phyloP scores from a whole-genome alignment of 2,113 vertebrate species.

The Orcinus orca region DNA sequence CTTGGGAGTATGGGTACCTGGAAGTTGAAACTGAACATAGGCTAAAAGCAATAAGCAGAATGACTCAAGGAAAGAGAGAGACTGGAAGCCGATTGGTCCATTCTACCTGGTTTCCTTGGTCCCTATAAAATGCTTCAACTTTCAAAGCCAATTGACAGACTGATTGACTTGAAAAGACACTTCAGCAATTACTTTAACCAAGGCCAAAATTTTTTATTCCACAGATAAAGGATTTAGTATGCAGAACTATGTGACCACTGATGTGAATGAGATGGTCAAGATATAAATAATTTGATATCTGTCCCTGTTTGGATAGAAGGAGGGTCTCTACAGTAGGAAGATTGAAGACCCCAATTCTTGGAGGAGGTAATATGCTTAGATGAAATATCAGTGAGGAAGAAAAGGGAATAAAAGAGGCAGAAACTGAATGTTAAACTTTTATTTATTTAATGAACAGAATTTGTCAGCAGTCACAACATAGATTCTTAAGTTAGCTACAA shows the following conservation, averaged over 20 bases:
- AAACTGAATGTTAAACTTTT: conserved; percentile 11
- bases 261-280: not conserved
- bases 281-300: not conserved
- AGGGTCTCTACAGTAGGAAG: not conserved
- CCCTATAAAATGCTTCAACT: not conserved
- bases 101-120: not conserved
- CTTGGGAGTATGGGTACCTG: not conserved
- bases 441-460: not conserved
- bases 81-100: not conserved
- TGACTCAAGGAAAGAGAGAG: not conserved
- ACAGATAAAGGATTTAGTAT: conserved; percentile 2
- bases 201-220: not conserved
- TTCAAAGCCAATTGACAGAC: not conserved
- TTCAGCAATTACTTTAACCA: not conserved
- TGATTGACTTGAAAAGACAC: not conserved
- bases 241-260: not conserved
- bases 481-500: not conserved
- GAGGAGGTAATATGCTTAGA: not conserved
- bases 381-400: not conserved
- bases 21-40: not conserved
- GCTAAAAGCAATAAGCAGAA: not conserved
- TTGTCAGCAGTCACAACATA: not conserved
- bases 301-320: not conserved
- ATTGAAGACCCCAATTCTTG: not conserved
- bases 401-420: not conserved